phyloP scores from a whole-genome alignment of 2,113 vertebrate genomes.

The Crotalus horridus region DNA sequence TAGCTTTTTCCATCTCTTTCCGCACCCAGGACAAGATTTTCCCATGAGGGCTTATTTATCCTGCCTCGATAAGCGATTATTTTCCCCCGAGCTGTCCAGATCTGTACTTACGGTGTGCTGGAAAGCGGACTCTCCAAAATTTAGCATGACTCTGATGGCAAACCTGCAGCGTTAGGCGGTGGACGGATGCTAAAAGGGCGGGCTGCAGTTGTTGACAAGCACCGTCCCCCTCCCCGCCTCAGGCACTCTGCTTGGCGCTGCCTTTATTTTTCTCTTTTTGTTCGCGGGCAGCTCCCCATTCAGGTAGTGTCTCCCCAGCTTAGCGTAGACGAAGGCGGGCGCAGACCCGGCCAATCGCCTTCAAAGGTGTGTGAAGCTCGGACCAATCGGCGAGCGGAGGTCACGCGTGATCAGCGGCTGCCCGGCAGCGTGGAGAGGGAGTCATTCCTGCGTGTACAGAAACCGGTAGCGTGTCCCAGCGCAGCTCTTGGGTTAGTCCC shows the following conservation, averaged over 20 bases:
- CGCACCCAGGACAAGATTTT: not conserved
- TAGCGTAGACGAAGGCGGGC: slow-evolving; percentile 26
- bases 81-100: not conserved
- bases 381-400: slow-evolving; percentile 63
- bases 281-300: slow-evolving; percentile 53
- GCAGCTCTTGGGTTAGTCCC: slow-evolving; percentile 58
- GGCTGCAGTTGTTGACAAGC: not conserved
- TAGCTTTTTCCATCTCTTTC: not conserved
- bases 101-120: slow-evolving; percentile 7
- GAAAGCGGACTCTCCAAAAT: not conserved
- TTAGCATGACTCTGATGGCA: slow-evolving; percentile 19
- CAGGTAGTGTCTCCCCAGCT: slow-evolving; percentile 50
- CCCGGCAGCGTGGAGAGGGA: slow-evolving; percentile 72
- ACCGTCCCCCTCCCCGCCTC: not conserved
- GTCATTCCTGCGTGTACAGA: slow-evolving; percentile 75
- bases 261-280: slow-evolving; percentile 46
- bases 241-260: slow-evolving; percentile 3
- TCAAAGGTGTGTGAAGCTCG: slow-evolving; percentile 71
- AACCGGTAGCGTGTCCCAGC: slow-evolving; percentile 47
- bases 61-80: not conserved
- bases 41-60: not conserved
- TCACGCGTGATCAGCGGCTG: slow-evolving; percentile 86
- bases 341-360: slow-evolving; percentile 62
- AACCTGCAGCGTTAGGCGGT: not conserved
- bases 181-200: not conserved